A percentile compares a stretch with the other conserved stretches of the same genome.
Evolutionary conservation across 2,888 invertebrate species (phyloP).

Genomic region (Hemicrepidius hirtus): DNA sequence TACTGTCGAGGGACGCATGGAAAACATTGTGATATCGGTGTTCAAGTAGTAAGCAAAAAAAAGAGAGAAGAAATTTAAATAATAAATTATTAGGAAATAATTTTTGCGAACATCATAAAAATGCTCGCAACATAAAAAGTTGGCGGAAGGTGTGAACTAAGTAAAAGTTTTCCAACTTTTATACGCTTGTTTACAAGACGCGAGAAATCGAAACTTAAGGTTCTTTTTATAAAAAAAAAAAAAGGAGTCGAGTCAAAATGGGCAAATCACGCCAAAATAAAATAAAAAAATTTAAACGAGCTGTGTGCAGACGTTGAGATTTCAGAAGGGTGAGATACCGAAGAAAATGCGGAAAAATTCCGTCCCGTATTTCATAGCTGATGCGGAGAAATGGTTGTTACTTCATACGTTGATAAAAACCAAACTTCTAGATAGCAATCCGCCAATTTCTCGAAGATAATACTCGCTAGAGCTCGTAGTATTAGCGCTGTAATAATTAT

Average conservation of each 20-base stretch:
- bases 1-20: conserved; percentile 5
- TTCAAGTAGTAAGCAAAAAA: conserved; percentile 27
- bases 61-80: conserved; percentile 18
- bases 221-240: neutral
- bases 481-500: conserved; percentile 38
- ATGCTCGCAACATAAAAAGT: conserved; percentile 38
- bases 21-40: conserved; percentile 45
- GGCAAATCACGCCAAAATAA: neutral
- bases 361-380: conserved; percentile 39
- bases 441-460: conserved; percentile 49
- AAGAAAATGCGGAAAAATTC: conserved; percentile 50
- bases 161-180: conserved; percentile 43
- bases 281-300: conserved; percentile 20
- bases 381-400: conserved; percentile 46
- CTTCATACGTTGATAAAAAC: conserved; percentile 38
- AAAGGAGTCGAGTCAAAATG: conserved; percentile 10
- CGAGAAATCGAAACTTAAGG: conserved; percentile 23
- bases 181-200: conserved; percentile 43
- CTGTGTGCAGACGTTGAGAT: conserved; percentile 14
- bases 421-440: conserved; percentile 48
- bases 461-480: conserved; percentile 52
- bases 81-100: conserved; percentile 31
- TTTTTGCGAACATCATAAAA: conserved; percentile 8
- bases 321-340: conserved; percentile 5
- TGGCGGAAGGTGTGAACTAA: conserved; percentile 39